phyloP scores from a whole-genome alignment of 2,113 vertebrate species.

The Dipodomys ordii region DNA sequence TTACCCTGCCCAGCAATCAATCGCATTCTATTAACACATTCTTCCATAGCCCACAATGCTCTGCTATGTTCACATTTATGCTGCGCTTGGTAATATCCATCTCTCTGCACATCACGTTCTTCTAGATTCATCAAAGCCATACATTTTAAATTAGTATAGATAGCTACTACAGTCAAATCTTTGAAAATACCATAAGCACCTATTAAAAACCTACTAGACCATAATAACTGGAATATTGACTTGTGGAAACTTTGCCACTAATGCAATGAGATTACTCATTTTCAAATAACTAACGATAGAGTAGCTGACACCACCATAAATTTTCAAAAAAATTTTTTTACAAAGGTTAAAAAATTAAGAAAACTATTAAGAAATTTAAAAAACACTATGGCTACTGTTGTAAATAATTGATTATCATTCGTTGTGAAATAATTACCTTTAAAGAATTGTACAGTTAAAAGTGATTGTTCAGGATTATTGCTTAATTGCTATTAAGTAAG shows the following conservation, averaged over 20 bases:
- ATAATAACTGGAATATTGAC: slow-evolving; percentile 66
- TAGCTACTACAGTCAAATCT: slow-evolving; percentile 56
- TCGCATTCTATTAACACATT: background rate
- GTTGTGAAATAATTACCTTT: slow-evolving; percentile 85
- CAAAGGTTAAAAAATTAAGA: slow-evolving; percentile 13
- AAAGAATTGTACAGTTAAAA: slow-evolving; percentile 85
- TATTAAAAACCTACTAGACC: slow-evolving; percentile 61
- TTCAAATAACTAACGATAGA: slow-evolving; percentile 69
- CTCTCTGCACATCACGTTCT: background rate
- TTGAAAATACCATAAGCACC: slow-evolving; percentile 22
- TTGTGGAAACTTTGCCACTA: slow-evolving; percentile 78
- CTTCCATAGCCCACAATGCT: background rate
- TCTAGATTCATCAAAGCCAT: background rate
- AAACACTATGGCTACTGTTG: slow-evolving; percentile 69
- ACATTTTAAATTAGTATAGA: slow-evolving; percentile 25
- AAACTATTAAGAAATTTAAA: slow-evolving; percentile 59
- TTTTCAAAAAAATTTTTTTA: background rate
- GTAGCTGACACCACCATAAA: slow-evolving; percentile 50
- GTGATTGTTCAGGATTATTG: slow-evolving; percentile 83
- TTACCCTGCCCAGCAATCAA: background rate
- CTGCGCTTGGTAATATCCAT: background rate
- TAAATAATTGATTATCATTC: slow-evolving; percentile 86
- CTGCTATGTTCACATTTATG: background rate
- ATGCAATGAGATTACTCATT: slow-evolving; percentile 75
- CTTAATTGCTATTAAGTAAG: slow-evolving; percentile 85